A percentile compares a stretch with the other conserved stretches of the same genome.
Conservation (phyloP, 2,888 invertebrate species). For the Congeria kusceri region DNA sequence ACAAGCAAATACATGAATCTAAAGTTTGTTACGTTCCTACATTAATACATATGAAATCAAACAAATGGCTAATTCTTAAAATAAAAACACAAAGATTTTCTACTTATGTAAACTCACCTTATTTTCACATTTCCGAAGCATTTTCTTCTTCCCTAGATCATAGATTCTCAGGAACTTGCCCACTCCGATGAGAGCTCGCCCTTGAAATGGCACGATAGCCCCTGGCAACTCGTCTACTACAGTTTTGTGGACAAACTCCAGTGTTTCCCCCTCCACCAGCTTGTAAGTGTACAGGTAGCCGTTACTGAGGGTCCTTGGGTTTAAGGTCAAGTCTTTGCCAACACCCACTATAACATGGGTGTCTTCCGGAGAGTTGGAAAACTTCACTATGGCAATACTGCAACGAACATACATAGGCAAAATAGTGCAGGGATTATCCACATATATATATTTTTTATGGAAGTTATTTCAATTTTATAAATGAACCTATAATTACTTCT, state of each 20-base stretch:
- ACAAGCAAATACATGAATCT: too few relatives aligned
- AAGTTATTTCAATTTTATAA: too few relatives aligned
- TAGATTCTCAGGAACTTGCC: conserved; percentile 96
- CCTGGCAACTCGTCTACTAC: conserved; percentile 95
- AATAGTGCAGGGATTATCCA: too few relatives aligned
- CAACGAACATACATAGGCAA: too few relatives aligned
- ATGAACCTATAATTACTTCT: too few relatives aligned
- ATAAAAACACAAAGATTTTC: not conserved
- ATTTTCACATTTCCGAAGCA: conserved; percentile 99
- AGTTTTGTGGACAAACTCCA: conserved; percentile 97
- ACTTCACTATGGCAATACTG: conserved; percentile 92
- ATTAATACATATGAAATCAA: too few relatives aligned
- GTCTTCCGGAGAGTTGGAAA: conserved; percentile 89
- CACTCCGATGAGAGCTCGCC: conserved; percentile 95
- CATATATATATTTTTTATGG: too few relatives aligned
- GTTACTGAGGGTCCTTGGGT: conserved; percentile 92
- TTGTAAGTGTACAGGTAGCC: conserved; percentile 95
- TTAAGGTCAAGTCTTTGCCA: conserved; percentile 94
- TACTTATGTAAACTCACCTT: conserved; percentile 86
- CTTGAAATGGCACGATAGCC: conserved; percentile 88
- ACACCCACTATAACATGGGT: conserved; percentile 93
- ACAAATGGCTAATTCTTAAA: too few relatives aligned
- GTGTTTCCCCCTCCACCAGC: conserved; percentile 91
- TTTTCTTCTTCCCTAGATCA: conserved; percentile 98
- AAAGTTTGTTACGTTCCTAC: too few relatives aligned